phyloP scores from a whole-genome alignment of 2,888 invertebrate genomes.

The Mythimna pallens region DNA sequence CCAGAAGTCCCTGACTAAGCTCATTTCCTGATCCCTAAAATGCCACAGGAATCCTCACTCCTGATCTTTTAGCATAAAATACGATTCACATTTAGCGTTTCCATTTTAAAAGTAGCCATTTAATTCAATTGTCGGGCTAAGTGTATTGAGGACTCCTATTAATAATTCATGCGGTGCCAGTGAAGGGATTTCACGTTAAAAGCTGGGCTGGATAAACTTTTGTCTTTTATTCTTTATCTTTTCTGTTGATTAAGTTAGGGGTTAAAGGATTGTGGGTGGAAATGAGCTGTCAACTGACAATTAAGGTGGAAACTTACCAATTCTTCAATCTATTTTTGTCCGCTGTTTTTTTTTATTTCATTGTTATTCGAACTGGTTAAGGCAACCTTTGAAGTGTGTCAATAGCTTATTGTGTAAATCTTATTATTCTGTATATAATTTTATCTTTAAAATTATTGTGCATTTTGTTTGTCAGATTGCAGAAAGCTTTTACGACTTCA shows the following conservation, averaged over 20 bases:
- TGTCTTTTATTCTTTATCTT: slow-evolving; percentile 53
- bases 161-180: slow-evolving; percentile 69
- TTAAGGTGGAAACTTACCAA: not conserved
- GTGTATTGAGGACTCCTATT: slow-evolving; percentile 69
- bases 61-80: slow-evolving; percentile 62
- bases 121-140: slow-evolving; percentile 72
- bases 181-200: slow-evolving; percentile 63
- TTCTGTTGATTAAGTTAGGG: slow-evolving; percentile 51
- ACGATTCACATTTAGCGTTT: slow-evolving; percentile 59
- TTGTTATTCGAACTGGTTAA: not conserved
- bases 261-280: slow-evolving; percentile 3
- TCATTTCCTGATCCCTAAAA: slow-evolving; percentile 42
- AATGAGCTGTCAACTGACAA: slow-evolving; percentile 1
- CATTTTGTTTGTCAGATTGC: too few species aligned
- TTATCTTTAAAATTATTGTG: too few species aligned
- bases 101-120: slow-evolving; percentile 66
- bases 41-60: slow-evolving; percentile 30
- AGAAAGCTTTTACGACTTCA: too few species aligned
- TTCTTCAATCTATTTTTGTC: not conserved
- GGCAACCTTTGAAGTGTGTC: not conserved
- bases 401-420: not conserved
- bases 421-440: not conserved
- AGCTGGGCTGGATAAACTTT: slow-evolving; percentile 55
- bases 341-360: not conserved
- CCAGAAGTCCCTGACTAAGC: slow-evolving; percentile 28